These are phyloP conservation scores for Sebastes paucispinis DNA, from an alignment of 2,797 vertebrate species.

Conservation along the genomic window DNA sequence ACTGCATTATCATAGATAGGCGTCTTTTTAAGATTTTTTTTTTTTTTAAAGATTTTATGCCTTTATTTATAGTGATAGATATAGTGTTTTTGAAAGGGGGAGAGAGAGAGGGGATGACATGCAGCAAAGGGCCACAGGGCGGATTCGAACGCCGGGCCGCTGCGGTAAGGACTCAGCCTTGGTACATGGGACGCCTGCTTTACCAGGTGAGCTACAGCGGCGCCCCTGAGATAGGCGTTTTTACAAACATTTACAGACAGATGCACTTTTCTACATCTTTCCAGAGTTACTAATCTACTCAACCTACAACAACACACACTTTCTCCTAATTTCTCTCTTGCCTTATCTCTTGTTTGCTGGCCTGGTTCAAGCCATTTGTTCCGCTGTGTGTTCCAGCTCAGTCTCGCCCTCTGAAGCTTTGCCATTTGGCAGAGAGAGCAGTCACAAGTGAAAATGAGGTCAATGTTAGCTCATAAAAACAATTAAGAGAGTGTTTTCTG, in stretches of 20 bases:
- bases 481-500: not conserved
- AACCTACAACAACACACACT: not conserved
- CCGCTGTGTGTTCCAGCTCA: constrained; percentile 18
- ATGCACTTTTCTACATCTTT: not conserved
- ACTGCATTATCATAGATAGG: constrained; percentile 47
- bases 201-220: too few species aligned
- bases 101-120: too few species aligned
- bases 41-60: too few species aligned
- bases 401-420: constrained; percentile 6
- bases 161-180: too few species aligned
- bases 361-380: constrained; percentile 27
- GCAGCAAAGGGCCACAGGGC: too few species aligned
- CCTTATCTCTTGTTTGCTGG: not conserved
- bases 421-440: constrained; percentile 29
- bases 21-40: not conserved
- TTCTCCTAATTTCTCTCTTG: constrained; percentile 5
- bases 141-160: too few species aligned
- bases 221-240: constrained; percentile 25
- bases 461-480: not conserved
- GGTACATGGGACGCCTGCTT: too few species aligned
- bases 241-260: constrained; percentile 3
- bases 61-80: too few species aligned
- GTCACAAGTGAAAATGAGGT: constrained; percentile 30
- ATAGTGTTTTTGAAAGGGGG: too few species aligned
- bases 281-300: not conserved